Percentiles rank a stretch among this genome's conserved stretches.
phyloP scores from a whole-genome alignment of 1,140 invertebrate genomes.

The Drosophila ananassae region DNA sequence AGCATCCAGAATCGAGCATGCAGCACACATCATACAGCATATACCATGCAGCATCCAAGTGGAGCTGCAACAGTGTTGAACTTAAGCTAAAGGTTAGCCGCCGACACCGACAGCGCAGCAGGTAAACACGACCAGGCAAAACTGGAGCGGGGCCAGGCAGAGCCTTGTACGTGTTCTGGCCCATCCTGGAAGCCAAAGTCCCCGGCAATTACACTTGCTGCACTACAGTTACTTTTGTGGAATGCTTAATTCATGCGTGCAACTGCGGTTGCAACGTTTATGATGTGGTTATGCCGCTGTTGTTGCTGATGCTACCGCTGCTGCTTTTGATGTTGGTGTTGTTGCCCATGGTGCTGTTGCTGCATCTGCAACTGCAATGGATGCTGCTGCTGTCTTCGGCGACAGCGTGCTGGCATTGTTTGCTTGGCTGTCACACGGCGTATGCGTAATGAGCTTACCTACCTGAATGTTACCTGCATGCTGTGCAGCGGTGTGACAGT shows the following conservation, averaged over 20 bases:
- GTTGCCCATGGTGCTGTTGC: conserved; percentile 8
- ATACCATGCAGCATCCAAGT: conserved; percentile 30
- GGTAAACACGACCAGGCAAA: conserved; percentile 51
- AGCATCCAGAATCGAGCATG: conserved; percentile 2
- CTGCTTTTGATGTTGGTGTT: background rate
- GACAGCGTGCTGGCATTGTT: conserved; percentile 59
- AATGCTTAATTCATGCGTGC: conserved; percentile 80
- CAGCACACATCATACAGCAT: background rate
- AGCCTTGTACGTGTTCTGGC: conserved; percentile 47
- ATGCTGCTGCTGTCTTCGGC: conserved; percentile 39
- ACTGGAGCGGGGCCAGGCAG: conserved; percentile 22
- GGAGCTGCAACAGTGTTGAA: conserved; percentile 43
- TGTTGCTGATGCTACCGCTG: conserved; percentile 4
- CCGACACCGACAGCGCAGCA: conserved; percentile 33
- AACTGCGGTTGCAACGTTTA: conserved; percentile 75
- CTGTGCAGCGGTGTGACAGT: conserved; percentile 12
- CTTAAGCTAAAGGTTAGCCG: conserved; percentile 58
- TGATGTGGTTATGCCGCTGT: conserved; percentile 64
- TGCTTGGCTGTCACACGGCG: conserved; percentile 62
- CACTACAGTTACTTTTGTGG: conserved; percentile 72
- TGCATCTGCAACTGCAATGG: conserved; percentile 26
- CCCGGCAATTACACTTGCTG: conserved; percentile 57
- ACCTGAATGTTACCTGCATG: conserved; percentile 38
- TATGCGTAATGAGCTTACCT: conserved; percentile 76
- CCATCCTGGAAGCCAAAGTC: conserved; percentile 37